Base-by-base conservation (phyloP, 2,113 vertebrate genomes). In the Dromas ardeola region DNA sequence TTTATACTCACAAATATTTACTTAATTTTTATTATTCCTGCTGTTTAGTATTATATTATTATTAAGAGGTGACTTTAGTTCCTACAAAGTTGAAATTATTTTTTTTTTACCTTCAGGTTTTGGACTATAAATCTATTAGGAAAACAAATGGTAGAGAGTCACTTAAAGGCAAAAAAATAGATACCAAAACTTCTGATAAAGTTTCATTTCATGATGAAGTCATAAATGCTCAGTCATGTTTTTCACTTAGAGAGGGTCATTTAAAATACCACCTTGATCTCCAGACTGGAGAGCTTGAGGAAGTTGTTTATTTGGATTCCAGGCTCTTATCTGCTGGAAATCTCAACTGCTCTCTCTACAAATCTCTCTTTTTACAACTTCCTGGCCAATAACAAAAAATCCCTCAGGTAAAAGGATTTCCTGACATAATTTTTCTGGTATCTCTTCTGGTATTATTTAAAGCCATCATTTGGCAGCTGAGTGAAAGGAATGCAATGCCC, bases 301-400 rank as follows among this genome's bases (percentile, higher is more conserved):
- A 90, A 93, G 55, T 38, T 92, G 29, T 84, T 91, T 84, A 43
- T 91, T 71, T 74, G 47, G 73, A 84, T 87, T 93, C 52, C 49
- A 81, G 56, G 30, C 82, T 90, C 55, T 70, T 74, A 95, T 81
- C 42, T 92, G 85, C 67, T 88, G 92, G 88, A 94, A 94, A 93
- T 63, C 61, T 83, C 63, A 66, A n/a, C 58, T 69, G 73, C 9
- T 86, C 34, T 69, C 81, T 80, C 58, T 65, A 73, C 36, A 94
- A 25, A 93, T 88, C 26, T 78, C 81, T 90, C 62, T n/a, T 86
- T 90, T 93, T 81, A 83, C 55, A 86, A 10, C 59, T 96, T 94
- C 79, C 81, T 71, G 67, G 26, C n/a, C 67, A 90, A 77, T 20
- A 88, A 82, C 16, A 80, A 76, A 88, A 94, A 72, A 59, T 62